Evolutionary conservation across 1,140 invertebrate genomes (phyloP).

Genomic region (Monomorium pharaonis): DNA sequence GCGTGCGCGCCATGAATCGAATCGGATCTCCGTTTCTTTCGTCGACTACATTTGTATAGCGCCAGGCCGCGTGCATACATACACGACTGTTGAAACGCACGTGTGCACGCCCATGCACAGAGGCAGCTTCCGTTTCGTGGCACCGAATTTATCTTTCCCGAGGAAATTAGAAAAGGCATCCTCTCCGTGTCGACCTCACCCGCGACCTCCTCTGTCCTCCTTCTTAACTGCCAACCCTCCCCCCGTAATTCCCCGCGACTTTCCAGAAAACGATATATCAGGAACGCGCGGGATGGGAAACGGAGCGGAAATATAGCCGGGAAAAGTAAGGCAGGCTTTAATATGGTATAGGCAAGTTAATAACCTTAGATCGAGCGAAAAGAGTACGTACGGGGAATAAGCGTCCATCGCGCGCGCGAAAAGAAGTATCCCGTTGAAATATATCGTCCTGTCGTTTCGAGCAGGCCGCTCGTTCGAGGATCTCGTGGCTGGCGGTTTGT

Average conservation of each 20-base stretch:
- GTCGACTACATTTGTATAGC: conserved; percentile 48
- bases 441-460: conserved; percentile 41
- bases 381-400: conserved; percentile 34
- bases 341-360: conserved; percentile 47
- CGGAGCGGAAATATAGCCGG: conserved; percentile 27
- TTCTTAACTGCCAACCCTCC: conserved; percentile 28
- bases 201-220: conserved; percentile 6
- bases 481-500: conserved; percentile 26
- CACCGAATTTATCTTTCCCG: conserved; percentile 80
- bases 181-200: background rate
- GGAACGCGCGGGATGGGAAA: background rate
- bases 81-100: conserved; percentile 14
- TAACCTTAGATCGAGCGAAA: conserved; percentile 31
- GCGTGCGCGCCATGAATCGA: conserved; percentile 81
- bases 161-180: conserved; percentile 82
- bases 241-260: background rate
- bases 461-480: conserved; percentile 23
- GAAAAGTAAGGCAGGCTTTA: conserved; percentile 22
- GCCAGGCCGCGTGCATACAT: background rate
- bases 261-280: conserved; percentile 65
- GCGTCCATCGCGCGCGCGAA: background rate
- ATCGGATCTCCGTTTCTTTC: conserved; percentile 72
- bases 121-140: conserved; percentile 48
- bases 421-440: conserved; percentile 6
- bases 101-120: background rate